Evolutionary conservation across 2,113 vertebrate genomes (phyloP), one percentile per base, ranked within the genome.

Genomic region (Pantherophis guttatus): DNA sequence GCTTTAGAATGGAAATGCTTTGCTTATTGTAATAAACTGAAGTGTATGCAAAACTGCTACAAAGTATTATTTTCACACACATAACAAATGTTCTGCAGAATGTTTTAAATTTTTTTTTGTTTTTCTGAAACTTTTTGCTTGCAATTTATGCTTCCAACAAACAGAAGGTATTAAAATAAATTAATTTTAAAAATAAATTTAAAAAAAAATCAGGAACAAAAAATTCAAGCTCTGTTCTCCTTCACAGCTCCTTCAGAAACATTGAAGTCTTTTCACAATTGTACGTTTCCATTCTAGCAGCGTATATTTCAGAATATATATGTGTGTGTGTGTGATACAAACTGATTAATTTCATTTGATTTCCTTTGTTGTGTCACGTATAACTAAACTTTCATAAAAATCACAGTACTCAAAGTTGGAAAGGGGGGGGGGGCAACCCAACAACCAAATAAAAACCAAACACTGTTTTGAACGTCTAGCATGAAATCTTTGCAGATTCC

Each of bases 401-500:
- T 90, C 75, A 89, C 75, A 90, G 88, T 65, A 65, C 29, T 87
- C 57, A 8, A 24, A 54, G 48, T 26, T 53, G 88, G 19, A 54
- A 29, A 11, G 12, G 9, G 29, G 19, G 58, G 55, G 8, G 50
- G 8, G 1, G 10, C 59, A 91, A 91, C 33, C 75, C 75, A 44
- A 81, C 75, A 95, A 93, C 59, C 48, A 91, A 94, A 96, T 55
- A 8, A 92, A 62, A 29, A 17, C 44, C 24, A 62, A 89, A 87
- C 59, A 0, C 95, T 94, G 90, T 87, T 93, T 94, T 92, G 6
- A n/a, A 95, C n/a, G 7, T 94, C 93, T 48, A 94, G 89, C 88
- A 95, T 91, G 7, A 0, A 23, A 94, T 96, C 95, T 91, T 93
- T 94, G 93, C 93, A 94, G 88, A 48, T 96, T 89, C 94, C 89